These are phyloP conservation scores for Sepioteuthis lessoniana DNA, from an alignment of 2,888 invertebrate species.

Conservation along the genomic window DNA sequence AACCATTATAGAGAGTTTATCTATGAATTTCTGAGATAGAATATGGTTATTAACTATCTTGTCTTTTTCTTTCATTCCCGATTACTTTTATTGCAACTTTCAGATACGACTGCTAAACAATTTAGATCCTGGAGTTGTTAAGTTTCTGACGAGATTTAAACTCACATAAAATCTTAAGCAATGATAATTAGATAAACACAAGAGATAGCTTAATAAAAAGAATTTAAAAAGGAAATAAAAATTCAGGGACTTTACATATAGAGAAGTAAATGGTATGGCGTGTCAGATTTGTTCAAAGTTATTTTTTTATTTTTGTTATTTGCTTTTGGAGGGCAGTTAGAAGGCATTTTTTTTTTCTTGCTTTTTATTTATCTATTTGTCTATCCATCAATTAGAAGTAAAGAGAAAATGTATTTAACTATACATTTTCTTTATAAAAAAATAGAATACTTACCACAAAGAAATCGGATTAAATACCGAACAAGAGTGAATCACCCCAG, in stretches of 20 bases:
- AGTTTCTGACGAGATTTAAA: no score
- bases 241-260: background rate
- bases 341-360: no score
- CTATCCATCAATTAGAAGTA: no score
- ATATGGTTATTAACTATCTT: no score
- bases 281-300: background rate
- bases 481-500: background rate
- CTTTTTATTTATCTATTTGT: no score
- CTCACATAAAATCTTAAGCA: no score
- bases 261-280: background rate
- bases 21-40: no score
- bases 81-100: background rate
- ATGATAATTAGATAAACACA: background rate
- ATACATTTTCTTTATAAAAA: background rate
- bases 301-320: background rate
- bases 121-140: no score
- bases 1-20: no score
- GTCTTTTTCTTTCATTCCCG: no score
- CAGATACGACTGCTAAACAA: background rate
- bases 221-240: background rate
- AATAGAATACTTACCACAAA: background rate
- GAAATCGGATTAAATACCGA: background rate
- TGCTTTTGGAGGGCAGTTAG: no score
- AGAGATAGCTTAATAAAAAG: background rate
- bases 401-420: no score